Evolutionary conservation across 2,113 vertebrate genomes (phyloP), one percentile per base, ranked within the genome.

Genomic region (Macrotis lagotis): DNA sequence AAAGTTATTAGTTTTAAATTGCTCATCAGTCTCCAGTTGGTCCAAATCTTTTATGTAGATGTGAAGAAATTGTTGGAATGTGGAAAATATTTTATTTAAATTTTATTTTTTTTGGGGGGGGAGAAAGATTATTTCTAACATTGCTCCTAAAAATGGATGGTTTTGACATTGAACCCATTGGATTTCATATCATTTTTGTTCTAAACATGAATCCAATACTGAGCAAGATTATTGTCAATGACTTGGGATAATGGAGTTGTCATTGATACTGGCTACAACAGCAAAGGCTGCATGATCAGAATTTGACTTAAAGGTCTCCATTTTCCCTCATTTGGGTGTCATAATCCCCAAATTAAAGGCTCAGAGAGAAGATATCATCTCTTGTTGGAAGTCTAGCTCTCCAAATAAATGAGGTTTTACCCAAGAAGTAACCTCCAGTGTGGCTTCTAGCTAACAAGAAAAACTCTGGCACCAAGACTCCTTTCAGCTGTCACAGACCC

Each of bases 21-120:
- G 95, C 96, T 97, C 95, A 94, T 98, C 96, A 96, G 95, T 97
- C 91, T 97, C 95, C 91, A 98, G 96, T 96, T 97, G 96, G 92
- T 93, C 93, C 97, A 97, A 95, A 97, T 97, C 96, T 97, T 97
- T 96, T 26, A 96, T 93, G 93, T 96, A 97, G 94, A 97, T 97
- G 97, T 95, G 91, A 95, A 96, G 93, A 96, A 96, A 97, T 92
- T 93, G 92, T 97, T 95, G 92, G 94, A 94, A 93, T 97, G 92
- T 97, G 96, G 97, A 95, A 97, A 97, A 97, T 95, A 96, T 94
- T 97, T 96, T 97, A 94, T 96, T 96, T 97, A 88, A 94, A 96
- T 90, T 48, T 50, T 92, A 90, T 96, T 96, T 91, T 91, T 93
- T 48, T 95, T 92, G 91, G 0, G 24, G 19, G n/a, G n/a, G 3